Evolutionary conservation across 2,797 vertebrate genomes (phyloP).

Genomic region (Dermochelys coriacea): DNA sequence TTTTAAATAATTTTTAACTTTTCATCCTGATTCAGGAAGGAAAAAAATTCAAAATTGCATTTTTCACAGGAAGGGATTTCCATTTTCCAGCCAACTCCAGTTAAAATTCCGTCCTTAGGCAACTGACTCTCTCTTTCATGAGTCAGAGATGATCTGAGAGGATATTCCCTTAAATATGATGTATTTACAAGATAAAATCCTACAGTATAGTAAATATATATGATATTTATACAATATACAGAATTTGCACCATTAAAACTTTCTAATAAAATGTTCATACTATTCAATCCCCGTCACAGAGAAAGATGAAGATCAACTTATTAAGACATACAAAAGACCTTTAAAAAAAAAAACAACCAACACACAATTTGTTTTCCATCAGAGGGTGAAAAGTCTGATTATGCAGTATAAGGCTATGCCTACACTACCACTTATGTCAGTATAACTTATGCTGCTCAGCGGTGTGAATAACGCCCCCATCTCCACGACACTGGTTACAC

Average conservation of each 20-base stretch:
- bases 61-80: neutral
- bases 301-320: neutral
- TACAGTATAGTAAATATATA: neutral
- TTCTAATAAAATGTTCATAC: neutral
- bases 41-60: neutral
- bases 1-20: neutral
- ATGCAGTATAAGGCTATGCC: neutral
- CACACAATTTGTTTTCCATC: neutral
- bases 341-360: neutral
- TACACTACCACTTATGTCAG: no score
- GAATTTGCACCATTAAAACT: neutral
- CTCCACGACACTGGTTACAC: no score
- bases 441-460: no score
- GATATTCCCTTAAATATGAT: neutral
- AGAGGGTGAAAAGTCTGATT: neutral
- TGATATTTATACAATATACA: neutral
- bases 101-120: neutral
- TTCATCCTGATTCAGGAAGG: neutral
- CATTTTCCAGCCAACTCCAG: neutral
- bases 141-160: neutral
- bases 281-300: neutral
- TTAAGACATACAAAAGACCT: neutral
- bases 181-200: neutral
- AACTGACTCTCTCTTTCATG: neutral
- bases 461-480: no score